Conservation (phyloP, 2,113 vertebrate species). For the Helogale parvula region DNA sequence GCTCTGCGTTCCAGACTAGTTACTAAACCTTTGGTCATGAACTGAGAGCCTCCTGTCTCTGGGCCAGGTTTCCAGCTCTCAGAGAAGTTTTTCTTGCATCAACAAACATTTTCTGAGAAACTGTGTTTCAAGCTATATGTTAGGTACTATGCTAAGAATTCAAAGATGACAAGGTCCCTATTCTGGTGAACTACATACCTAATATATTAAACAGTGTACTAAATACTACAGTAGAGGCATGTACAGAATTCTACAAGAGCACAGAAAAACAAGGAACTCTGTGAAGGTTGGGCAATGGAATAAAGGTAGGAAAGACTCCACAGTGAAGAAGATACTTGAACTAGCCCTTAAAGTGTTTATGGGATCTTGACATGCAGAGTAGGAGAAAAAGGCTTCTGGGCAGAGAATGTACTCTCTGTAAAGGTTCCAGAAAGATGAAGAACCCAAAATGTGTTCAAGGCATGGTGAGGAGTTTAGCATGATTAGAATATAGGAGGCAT, state of each 20-base stretch:
- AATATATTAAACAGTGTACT: background rate
- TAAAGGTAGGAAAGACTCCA: background rate
- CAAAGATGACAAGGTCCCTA: background rate
- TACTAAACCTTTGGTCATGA: constrained; percentile 37
- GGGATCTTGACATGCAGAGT: background rate
- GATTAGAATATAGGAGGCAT: background rate
- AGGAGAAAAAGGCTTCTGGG: too few species aligned
- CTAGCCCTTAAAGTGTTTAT: background rate
- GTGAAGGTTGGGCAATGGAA: background rate
- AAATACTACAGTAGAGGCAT: background rate
- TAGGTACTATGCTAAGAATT: background rate
- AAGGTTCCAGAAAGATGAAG: background rate
- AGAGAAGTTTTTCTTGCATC: background rate
- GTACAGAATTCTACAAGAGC: background rate
- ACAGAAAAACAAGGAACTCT: background rate
- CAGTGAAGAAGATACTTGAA: background rate
- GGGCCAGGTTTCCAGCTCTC: background rate
- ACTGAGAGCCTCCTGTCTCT: background rate
- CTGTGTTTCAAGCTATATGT: background rate
- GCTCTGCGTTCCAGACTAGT: constrained; percentile 17
- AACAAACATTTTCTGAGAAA: constrained; percentile 33
- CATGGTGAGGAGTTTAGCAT: background rate
- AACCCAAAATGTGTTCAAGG: background rate
- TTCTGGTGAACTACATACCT: background rate
- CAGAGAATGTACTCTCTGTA: background rate